These are phyloP conservation scores for Herminia tarsipennalis DNA, from an alignment of 2,888 invertebrate genomes.

Conservation along the genomic window DNA sequence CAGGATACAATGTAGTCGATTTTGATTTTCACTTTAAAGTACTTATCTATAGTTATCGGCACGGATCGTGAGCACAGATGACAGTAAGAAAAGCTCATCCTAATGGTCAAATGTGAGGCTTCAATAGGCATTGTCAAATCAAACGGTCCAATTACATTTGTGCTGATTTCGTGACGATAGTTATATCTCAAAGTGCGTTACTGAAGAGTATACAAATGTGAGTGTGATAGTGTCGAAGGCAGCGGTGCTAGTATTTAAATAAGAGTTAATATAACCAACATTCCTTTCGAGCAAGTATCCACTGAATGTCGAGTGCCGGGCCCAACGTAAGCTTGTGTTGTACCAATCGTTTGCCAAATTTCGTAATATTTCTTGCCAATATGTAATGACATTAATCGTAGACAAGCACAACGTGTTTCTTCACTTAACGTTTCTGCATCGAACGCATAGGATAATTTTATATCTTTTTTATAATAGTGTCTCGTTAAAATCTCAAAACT, in stretches of 20 bases:
- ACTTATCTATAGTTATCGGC: no score
- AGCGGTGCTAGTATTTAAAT: conserved; percentile 69
- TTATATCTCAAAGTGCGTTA: not conserved
- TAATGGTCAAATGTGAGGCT: no score
- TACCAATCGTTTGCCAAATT: conserved; percentile 58
- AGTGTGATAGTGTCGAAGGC: conserved; percentile 55
- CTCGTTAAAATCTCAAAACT: conserved; percentile 9
- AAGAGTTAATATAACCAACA: conserved; percentile 57
- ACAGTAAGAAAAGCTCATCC: no score
- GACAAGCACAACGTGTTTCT: conserved; percentile 10
- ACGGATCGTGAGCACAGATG: no score
- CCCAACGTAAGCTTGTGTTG: conserved; percentile 46
- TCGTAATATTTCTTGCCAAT: conserved; percentile 66
- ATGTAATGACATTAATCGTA: conserved; percentile 37
- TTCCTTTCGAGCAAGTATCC: conserved; percentile 52
- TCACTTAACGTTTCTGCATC: conserved; percentile 37
- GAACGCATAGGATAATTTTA: conserved; percentile 6
- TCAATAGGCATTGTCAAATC: no score
- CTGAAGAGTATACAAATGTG: conserved; percentile 40
- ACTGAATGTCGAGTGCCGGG: conserved; percentile 21
- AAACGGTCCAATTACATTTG: no score
- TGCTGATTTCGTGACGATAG: not conserved
- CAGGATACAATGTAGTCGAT: no score
- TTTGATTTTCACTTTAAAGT: no score
- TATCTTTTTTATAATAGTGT: not conserved